Evolutionary conservation across 2,888 invertebrate genomes (phyloP), one percentile per base, ranked within the genome.

Genomic region (Apamea crenata): DNA sequence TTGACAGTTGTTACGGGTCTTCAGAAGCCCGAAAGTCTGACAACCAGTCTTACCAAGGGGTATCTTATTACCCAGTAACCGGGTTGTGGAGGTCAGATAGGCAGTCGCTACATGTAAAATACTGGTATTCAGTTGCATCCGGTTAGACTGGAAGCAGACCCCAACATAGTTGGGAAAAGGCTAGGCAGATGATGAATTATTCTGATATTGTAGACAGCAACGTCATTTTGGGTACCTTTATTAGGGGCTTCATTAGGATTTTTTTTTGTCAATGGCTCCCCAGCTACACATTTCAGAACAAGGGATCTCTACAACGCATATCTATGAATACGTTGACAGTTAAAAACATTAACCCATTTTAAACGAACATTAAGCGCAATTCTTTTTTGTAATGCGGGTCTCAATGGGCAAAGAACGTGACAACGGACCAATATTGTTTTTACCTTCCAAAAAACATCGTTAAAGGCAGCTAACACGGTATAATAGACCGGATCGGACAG

Each of bases 401-500:
- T 71, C 81, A 86, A 81, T 78, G 83, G 59, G 44, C 72, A 79
- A 83, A 78, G 82, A 86, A 87, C 86, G 86, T 87, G 90, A 87
- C 82, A 83, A 84, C 63, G 78, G 80, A 69, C 79, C 83, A 88
- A 89, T 90, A 89, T 89, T 90, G 87, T 89, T 90, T 89, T 88
- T 88, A 86, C 82, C 87, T 86, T 79, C 84, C 77, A 78, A 88
- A 87, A 90, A 87, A 87, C 89, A 87, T 80, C 82, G 83, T 85
- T 83, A 82, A 88, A 82, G 86, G 87, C 86, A 84, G 83, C 89
- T 87, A 90, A 87, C 88, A 80, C 74, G 69, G 86, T 86, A 90
- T 91, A 90, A 89, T 88, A 88, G 87, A 88, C 85, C 87, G 83
- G 90, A 88, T 86, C 82, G 86, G 88, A 87, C 88, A 82, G 85